Conservation (phyloP, 2,113 vertebrate genomes). For the Zosterops hypoxanthus region DNA sequence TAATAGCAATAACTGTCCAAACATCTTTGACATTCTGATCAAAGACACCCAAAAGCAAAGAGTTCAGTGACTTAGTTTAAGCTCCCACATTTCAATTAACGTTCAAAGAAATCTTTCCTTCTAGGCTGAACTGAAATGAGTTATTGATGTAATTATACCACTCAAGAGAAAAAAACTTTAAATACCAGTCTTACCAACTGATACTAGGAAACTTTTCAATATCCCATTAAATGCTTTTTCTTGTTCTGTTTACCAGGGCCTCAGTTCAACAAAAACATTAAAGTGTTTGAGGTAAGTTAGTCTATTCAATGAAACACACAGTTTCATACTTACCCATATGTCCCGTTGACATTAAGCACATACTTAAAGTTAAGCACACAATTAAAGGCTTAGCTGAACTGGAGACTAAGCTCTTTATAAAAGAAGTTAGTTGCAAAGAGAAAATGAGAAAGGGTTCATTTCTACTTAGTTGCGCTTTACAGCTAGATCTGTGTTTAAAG, state of each 20-base stretch:
- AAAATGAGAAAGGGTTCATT: slow-evolving; percentile 27
- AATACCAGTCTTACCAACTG: not conserved
- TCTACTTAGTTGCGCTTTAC: not conserved
- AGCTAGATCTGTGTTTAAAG: slow-evolving; percentile 14
- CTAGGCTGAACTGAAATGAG: slow-evolving; percentile 8
- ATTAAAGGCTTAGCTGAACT: slow-evolving; percentile 50
- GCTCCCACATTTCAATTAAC: slow-evolving; percentile 2
- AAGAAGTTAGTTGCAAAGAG: slow-evolving; percentile 12
- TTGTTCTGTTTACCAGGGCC: not conserved
- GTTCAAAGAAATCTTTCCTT: not conserved
- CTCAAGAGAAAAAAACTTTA: not conserved
- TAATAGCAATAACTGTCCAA: slow-evolving; percentile 19
- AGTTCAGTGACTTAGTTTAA: not conserved
- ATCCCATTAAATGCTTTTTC: not conserved
- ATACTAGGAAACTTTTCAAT: not conserved
- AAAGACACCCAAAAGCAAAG: slow-evolving; percentile 9
- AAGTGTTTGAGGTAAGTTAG: not conserved
- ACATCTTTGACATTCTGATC: slow-evolving; percentile 38
- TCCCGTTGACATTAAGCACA: slow-evolving; percentile 46
- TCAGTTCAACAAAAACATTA: slow-evolving; percentile 3
- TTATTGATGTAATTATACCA: slow-evolving; percentile 1
- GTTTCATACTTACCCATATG: slow-evolving; percentile 45
- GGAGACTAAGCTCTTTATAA: slow-evolving; percentile 18
- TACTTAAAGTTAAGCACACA: slow-evolving; percentile 58
- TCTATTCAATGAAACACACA: not conserved